Base-by-base conservation (phyloP, 2,888 invertebrate genomes). In the Cistogaster globosa region DNA sequence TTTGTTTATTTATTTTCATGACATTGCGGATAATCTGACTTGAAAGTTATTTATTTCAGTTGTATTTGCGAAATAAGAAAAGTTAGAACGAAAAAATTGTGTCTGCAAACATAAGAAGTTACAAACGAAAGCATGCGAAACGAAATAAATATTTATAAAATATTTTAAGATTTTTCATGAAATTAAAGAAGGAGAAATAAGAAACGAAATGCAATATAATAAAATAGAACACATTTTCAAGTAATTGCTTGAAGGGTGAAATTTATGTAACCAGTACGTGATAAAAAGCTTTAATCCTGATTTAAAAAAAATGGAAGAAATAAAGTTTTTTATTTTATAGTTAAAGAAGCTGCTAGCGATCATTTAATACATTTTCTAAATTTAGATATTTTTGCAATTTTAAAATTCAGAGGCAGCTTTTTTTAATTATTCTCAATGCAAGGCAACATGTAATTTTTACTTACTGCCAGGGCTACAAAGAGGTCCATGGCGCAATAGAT, bases 11-110 rank as follows among this genome's bases (percentile, higher is more conserved):
- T 82, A 79, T 85, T 90, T 91, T 90, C 91, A 90, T 91, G 91
- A 91, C 91, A 91, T 91, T 90, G 91, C 90, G 91, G 91, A 91
- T 91, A 91, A 91, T 91, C 91, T 91, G 90, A 91, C 90, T 90
- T 89, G 90, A 90, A 91, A 90, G 90, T 90, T 91, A 90, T 90
- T 90, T 90, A 90, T 90, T 90, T 91, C 90, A 60, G 60, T 76
- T 76, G 82, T 82, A 85, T 79, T 75, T 69, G 36, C 51, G 8
- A 72, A 36, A 72, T 20, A 65, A 22, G 78, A 32, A 69, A 12
- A 48, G 51, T 42, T 32, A 42, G 36, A 20, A n/a, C 14, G 36
- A 18, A 36, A 45, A 65, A 2, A 53, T 22, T 26, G 67, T n/a
- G 8, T 48, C 42, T 14, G 45, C 45, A 1, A 38, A 53, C 22